Base-by-base conservation (phyloP, 2,888 invertebrate species). In the Agrilus biguttatus region DNA sequence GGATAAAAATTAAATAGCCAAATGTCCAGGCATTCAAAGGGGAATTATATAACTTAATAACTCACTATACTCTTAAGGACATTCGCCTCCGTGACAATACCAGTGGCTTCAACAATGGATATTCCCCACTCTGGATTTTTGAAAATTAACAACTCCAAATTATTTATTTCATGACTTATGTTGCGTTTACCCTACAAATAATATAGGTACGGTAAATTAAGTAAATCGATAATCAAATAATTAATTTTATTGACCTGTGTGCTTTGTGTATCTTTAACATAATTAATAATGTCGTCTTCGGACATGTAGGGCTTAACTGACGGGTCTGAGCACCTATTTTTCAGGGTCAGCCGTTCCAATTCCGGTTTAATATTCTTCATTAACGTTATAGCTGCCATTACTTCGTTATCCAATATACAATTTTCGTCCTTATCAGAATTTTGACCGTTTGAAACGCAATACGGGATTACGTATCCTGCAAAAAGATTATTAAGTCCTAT, bases 101-200 rank as follows among this genome's bases (percentile, higher is more conserved):
- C 61, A 37, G 63, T 53, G 14, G 65, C 58, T 48, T 67, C 66
- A 7, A 78, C 70, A 12, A 83, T 70, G 49, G 70, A 72, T 12
- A 85, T 70, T 8, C 79, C 80, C 85, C 84, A 84, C 40, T 78
- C 72, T 0, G 82, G 80, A 61, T 86, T 87, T 46, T 72, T 71
- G 34, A 78, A 70, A 12, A 80, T 70, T 38, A 86, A 65, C 38
- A 85, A 74, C 56, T 83, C 75, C 40, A 82, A 71, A 56, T 79
- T 81, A 50, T 76, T 72, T 14, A 78, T 64, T 59, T 75, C 78
- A 36, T 66, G 69, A 47, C 70, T n/a, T 35, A 35, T 12, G 21
- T 38, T 50, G 40, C 37, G 36, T 33, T 33, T 23, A 41, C 13
- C 36, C 19, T 34, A 5, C 12, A 36, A 28, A 28, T 10, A 44